Conservation (phyloP, 2,797 vertebrate species). For the Falco biarmicus region DNA sequence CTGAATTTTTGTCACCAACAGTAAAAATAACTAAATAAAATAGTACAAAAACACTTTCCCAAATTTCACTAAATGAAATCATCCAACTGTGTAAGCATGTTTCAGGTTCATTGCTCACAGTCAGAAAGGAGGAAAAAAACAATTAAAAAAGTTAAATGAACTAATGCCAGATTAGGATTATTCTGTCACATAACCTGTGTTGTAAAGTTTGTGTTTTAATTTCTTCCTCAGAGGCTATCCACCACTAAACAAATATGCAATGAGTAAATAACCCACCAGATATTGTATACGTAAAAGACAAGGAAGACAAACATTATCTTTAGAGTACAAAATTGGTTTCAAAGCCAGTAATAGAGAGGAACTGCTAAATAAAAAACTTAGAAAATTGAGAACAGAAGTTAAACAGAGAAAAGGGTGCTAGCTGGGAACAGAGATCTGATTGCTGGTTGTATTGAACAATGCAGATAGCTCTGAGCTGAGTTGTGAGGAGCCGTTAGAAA, state of each 20-base stretch:
- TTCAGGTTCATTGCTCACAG: background rate
- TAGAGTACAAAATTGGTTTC: background rate
- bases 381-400: background rate
- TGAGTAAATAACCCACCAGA: background rate
- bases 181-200: background rate
- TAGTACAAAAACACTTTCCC: background rate
- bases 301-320: background rate
- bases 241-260: background rate
- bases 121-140: background rate
- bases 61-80: background rate
- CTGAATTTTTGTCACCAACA: conserved; percentile 30
- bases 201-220: background rate
- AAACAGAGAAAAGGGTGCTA: background rate
- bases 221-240: background rate
- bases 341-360: background rate
- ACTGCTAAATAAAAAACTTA: background rate
- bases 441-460: background rate
- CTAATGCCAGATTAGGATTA: background rate
- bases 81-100: background rate
- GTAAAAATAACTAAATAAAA: conserved; percentile 32
- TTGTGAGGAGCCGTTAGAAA: background rate
- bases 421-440: background rate
- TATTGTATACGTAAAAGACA: background rate
- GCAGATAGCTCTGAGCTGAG: background rate
- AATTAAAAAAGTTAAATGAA: background rate